phyloP scores from a whole-genome alignment of 2,797 vertebrate species.

The Bradypodion pumilum region DNA sequence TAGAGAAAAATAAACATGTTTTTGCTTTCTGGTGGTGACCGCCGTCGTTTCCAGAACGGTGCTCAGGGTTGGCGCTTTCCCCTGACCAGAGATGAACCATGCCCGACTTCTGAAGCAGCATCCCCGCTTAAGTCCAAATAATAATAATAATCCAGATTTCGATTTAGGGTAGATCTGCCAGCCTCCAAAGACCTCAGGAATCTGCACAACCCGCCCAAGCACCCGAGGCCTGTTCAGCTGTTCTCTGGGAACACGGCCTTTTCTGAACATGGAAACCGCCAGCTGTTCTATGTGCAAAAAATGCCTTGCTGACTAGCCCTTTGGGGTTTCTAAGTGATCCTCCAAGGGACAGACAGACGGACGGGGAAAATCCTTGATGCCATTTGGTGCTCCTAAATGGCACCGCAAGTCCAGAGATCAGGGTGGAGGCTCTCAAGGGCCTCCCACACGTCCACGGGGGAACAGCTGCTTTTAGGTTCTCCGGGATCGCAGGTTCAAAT shows the following conservation, averaged over 20 bases:
- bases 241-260: neutral
- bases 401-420: no score
- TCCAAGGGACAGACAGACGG: neutral
- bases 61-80: neutral
- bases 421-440: neutral
- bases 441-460: neutral
- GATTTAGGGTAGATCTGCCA: neutral
- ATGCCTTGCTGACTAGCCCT: neutral
- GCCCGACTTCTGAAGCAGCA: neutral
- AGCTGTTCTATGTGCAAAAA: neutral
- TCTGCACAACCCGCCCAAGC: neutral
- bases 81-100: no score
- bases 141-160: neutral
- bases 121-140: neutral
- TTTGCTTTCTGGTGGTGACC: neutral
- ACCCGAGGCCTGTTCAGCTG: neutral
- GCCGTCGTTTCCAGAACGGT: neutral
- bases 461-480: neutral
- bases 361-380: neutral
- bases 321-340: neutral
- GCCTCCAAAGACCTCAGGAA: neutral
- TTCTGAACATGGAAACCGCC: neutral
- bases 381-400: no score
- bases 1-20: neutral
- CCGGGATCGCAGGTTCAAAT: neutral